Evolutionary conservation across 2,888 invertebrate species (phyloP), one percentile per base, ranked within the genome.

Genomic region (Plutella xylostella): DNA sequence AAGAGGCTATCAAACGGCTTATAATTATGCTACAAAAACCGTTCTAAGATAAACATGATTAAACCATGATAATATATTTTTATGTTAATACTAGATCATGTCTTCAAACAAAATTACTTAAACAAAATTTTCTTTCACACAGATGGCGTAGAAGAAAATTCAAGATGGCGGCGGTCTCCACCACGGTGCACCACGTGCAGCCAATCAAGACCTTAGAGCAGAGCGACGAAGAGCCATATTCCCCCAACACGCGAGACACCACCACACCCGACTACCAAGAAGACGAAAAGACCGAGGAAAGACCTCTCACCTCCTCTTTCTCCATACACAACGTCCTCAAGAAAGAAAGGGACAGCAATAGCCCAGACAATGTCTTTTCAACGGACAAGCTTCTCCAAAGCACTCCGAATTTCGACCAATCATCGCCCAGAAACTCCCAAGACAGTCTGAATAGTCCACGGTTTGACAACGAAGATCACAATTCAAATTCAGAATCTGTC

Each of bases 291-390:
- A 47, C 55, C 3, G 72, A 74, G 51, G 72, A 78, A 0, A 61
- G 69, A 56, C 61, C 61, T 51, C 71, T 75, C 42, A 58, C 73
- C 15, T 79, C 82, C 45, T 72, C 83, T 51, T 85, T 85, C 56
- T 76, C 79, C 55, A 85, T 85, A 48, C 84, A 85, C 54, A 85
- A 85, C 45, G 84, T 85, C 1, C 49, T 85, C 14, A 85, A 85
- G 62, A 83, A 80, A 47, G 85, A 85, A 57, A 51, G 84, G 50
- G 83, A 83, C 20, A 72, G 68, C 44, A 61, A 67, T 43, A 84
- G 83, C 50, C 85, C 85, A 1, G 78, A 82, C 17, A 80, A 83
- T 51, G 85, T 84, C 0, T 85, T 85, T 48, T 80, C 84, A 14
- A 84, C 84, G 0, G 84, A 84, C 0, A 85, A 84, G 43, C 52